These are phyloP conservation scores for Clarias magur DNA, from an alignment of 2,113 vertebrate genomes.

Conservation along the genomic window DNA sequence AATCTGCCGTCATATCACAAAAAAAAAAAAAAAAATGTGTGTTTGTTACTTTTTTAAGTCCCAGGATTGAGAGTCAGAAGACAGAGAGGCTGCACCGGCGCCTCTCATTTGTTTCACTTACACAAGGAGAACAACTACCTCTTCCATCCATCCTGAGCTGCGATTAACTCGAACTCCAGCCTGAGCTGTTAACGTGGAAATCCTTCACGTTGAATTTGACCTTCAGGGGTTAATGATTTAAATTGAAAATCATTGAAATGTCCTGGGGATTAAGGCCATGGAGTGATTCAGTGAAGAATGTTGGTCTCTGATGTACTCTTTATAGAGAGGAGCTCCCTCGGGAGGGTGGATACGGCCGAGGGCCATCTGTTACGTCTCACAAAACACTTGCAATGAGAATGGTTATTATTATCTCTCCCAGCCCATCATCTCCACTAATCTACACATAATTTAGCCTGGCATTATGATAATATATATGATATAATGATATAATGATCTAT, in stretches of 20 bases:
- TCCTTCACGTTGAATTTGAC: conserved; percentile 18
- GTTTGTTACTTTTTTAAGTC: not conserved
- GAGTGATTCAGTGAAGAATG: conserved; percentile 15
- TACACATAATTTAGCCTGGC: not conserved
- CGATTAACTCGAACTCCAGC: not conserved
- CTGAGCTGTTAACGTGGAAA: not conserved
- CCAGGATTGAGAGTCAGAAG: too few species aligned
- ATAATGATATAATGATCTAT: too few species aligned
- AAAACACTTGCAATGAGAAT: conserved; percentile 1
- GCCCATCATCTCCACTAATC: conserved; percentile 5
- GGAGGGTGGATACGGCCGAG: not conserved
- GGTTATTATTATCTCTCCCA: not conserved
- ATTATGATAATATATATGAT: not conserved
- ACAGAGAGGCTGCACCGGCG: not conserved
- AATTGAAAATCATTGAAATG: conserved; percentile 38
- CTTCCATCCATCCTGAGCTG: not conserved
- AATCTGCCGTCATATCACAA: not conserved
- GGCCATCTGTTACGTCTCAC: conserved; percentile 11
- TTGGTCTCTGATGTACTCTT: conserved; percentile 19
- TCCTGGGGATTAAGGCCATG: conserved; percentile 1
- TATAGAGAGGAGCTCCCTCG: conserved; percentile 30
- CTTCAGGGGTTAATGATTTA: conserved; percentile 38
- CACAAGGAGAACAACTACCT: not conserved
- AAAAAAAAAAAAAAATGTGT: too few species aligned
- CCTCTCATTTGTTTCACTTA: not conserved